phyloP scores from a whole-genome alignment of 1,140 invertebrate species.

The Rhynchophorus ferrugineus region DNA sequence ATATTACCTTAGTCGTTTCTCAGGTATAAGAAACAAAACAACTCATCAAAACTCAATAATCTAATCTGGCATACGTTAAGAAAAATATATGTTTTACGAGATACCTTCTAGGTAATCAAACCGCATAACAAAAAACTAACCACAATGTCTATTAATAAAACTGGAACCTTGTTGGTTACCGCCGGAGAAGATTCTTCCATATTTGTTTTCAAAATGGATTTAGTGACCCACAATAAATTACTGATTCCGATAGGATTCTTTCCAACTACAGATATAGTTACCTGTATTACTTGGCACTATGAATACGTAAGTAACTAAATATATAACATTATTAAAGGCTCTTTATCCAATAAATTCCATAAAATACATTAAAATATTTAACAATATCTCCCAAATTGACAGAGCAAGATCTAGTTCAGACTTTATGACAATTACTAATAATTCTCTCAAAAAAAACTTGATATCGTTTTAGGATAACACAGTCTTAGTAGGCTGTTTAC shows the following conservation, averaged over 20 bases:
- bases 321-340: background rate
- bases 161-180: conserved; percentile 51
- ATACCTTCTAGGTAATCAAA: conserved; percentile 49
- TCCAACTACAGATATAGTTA: conserved; percentile 49
- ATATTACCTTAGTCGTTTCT: conserved; percentile 65
- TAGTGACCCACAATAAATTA: conserved; percentile 2
- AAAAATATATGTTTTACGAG: too few species aligned
- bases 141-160: conserved; percentile 50
- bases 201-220: conserved; percentile 52
- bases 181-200: conserved; percentile 58
- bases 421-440: too few species aligned
- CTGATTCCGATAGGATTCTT: conserved; percentile 60
- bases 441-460: too few species aligned
- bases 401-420: too few species aligned
- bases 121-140: conserved; percentile 57
- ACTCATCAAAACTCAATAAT: background rate
- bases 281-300: conserved; percentile 52
- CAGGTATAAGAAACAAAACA: conserved; percentile 44
- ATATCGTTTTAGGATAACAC: conserved; percentile 33
- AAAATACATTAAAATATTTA: background rate
- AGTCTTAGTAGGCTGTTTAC: conserved; percentile 47
- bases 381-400: too few species aligned
- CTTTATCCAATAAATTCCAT: background rate
- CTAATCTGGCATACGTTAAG: too few species aligned
- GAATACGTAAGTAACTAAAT: conserved; percentile 10